phyloP scores from a whole-genome alignment of 2,797 vertebrate species.

The Geotrypetes seraphini region DNA sequence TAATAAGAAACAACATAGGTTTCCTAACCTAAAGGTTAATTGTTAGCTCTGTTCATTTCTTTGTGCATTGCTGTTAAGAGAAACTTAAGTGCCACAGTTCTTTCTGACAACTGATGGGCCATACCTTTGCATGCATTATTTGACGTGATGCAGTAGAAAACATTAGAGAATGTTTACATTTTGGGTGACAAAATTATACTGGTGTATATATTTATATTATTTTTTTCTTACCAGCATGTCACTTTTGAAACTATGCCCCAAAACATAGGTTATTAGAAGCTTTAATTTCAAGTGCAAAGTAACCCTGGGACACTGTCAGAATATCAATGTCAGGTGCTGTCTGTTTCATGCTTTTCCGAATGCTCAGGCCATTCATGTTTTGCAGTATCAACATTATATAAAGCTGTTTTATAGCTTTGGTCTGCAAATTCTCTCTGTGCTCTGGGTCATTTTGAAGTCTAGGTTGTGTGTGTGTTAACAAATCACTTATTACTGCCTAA shows the following conservation, averaged over 20 bases:
- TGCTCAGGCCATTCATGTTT: constrained; percentile 7
- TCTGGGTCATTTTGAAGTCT: constrained; percentile 14
- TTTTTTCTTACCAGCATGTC: constrained; percentile 28
- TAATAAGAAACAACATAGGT: constrained; percentile 36
- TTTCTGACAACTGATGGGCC: constrained; percentile 25
- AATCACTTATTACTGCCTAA: not conserved
- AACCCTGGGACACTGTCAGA: constrained; percentile 13
- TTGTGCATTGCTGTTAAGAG: constrained; percentile 32
- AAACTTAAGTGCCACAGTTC: constrained; percentile 32
- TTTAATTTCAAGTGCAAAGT: constrained; percentile 6
- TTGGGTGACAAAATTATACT: constrained; percentile 14
- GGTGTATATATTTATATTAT: no score
- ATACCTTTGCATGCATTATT: constrained; percentile 14
- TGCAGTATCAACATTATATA: constrained; percentile 5
- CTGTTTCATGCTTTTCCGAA: constrained; percentile 7
- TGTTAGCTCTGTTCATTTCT: constrained; percentile 36
- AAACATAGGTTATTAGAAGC: constrained; percentile 16
- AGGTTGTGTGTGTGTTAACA: constrained; percentile 8
- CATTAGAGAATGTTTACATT: constrained; percentile 21
- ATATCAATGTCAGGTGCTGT: constrained; percentile 1
- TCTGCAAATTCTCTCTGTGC: constrained; percentile 16
- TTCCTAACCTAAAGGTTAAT: constrained; percentile 31
- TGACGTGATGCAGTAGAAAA: constrained; percentile 13
- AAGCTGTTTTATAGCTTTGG: constrained; percentile 7
- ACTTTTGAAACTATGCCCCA: constrained; percentile 14